Evolutionary conservation across 64 coral and sea anemone species (phyloP).

Genomic region (Montipora efflorescens): DNA sequence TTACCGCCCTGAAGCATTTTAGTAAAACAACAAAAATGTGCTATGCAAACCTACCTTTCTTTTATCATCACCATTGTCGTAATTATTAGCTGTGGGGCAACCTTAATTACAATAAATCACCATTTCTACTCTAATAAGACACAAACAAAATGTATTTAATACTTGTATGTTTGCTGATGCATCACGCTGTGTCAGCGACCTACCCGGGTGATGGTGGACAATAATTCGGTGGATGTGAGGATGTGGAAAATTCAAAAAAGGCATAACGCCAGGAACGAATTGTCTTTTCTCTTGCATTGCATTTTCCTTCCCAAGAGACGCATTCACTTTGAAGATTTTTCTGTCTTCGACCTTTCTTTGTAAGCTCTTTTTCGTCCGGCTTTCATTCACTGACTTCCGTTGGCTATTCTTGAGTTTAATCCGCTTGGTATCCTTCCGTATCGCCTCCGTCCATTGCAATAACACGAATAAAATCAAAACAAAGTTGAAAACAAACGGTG

Average conservation of each 20-base stretch:
- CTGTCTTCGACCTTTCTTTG: background rate
- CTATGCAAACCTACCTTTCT: too few species aligned
- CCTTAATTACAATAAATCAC: too few species aligned
- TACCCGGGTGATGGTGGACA: constrained; percentile 89
- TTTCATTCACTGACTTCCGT: background rate
- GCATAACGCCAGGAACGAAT: constrained; percentile 67
- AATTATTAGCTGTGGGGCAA: too few species aligned
- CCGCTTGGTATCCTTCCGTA: background rate
- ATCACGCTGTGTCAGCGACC: background rate
- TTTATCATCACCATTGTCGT: too few species aligned
- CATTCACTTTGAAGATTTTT: background rate
- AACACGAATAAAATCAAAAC: background rate
- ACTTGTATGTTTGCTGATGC: background rate
- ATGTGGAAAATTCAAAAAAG: constrained; percentile 29
- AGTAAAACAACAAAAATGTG: too few species aligned
- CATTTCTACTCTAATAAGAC: too few species aligned
- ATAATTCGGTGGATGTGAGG: constrained; percentile 82
- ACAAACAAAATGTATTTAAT: background rate
- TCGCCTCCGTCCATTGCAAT: background rate
- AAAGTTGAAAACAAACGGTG: background rate
- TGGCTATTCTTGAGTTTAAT: background rate
- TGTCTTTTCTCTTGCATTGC: constrained; percentile 64
- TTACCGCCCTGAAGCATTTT: too few species aligned
- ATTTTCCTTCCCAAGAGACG: background rate
- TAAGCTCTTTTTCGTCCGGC: background rate